Conservation (phyloP, 2,888 invertebrate genomes). For the Cerceris ruficornis region DNA sequence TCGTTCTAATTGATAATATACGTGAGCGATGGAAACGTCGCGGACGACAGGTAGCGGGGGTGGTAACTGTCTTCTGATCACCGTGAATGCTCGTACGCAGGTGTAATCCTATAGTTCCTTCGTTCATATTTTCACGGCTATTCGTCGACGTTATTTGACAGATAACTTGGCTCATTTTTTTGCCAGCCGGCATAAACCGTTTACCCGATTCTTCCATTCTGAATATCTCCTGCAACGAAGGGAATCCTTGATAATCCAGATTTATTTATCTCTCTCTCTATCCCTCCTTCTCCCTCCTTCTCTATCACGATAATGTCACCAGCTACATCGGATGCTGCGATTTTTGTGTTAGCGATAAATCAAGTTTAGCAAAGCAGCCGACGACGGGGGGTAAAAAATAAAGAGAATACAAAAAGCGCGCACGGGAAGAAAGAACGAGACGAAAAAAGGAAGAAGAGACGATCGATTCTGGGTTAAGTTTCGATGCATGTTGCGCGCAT, state of each 20-base stretch:
- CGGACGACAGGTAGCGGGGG: too few species aligned
- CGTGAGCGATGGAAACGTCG: too few species aligned
- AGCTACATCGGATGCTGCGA: conserved; percentile 27
- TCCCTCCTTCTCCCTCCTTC: background rate
- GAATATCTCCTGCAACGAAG: conserved; percentile 33
- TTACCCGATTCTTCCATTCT: conserved; percentile 17
- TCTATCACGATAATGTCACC: conserved; percentile 42
- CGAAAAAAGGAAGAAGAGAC: conserved; percentile 32
- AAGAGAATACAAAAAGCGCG: conserved; percentile 2
- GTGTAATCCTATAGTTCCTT: background rate
- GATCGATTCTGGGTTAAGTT: conserved; percentile 61
- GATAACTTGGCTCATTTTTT: conserved; percentile 18
- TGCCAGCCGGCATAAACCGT: conserved; percentile 21
- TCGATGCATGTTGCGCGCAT: conserved; percentile 54
- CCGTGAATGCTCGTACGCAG: background rate
- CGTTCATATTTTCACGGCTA: conserved; percentile 3
- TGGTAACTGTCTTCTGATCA: background rate
- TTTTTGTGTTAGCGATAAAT: conserved; percentile 48
- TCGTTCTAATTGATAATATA: too few species aligned
- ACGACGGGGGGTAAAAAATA: background rate
- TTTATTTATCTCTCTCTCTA: conserved; percentile 43
- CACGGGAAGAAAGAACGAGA: too few species aligned
- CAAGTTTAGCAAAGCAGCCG: conserved; percentile 11
- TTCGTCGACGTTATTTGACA: conserved; percentile 36
- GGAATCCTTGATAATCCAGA: conserved; percentile 55